Base-by-base conservation (phyloP, 1,140 invertebrate genomes). In the Epicauta chinensis region DNA sequence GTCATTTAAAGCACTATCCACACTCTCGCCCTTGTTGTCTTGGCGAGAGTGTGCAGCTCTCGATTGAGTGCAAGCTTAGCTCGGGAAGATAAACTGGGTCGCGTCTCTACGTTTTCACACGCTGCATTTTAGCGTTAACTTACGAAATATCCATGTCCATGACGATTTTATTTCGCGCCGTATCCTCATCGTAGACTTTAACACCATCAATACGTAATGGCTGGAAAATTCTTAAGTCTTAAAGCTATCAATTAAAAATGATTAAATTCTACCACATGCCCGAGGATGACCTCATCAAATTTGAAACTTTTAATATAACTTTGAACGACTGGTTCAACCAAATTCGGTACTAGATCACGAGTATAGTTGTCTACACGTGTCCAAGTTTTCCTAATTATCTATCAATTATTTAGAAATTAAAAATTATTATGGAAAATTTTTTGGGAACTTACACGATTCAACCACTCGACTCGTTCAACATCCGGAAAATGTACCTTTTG, bases 111-210 rank as follows among this genome's bases (percentile, higher is more conserved):
- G n/a, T n/a, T n/a, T n/a, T n/a, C n/a, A n/a, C n/a, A n/a, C n/a
- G n/a, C n/a, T n/a, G n/a, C n/a, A n/a, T 11, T 15, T 15, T 36
- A 17, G 10, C 53, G 40, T 58, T 43, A 43, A 79, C 84, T 83
- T 71, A 92, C 87, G 91, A 86, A 51, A 97, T 69, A 75, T 97
- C 91, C 57, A 93, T 73, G 71, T 97, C 94, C 81, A 97, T 83
- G 54, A 96, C 90, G 48, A 97, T 93, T 77, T 97, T 93, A 76
- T 92, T 84, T 56, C 91, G 79, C 14, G 86, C 84, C 34, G 93
- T 89, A 69, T 49, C 35, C 29, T 88, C 87, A 68, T 93, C 90
- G 65, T 96, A 96, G 9, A 93, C 90, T 76, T 95, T 95, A 0
- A 97, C 82, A 11, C 92, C 91, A 47, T 91, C 90, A 52, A 95